Evolutionary conservation across 2,888 invertebrate species (phyloP), one percentile per base, ranked within the genome.

Genomic region (Gerris lacustris): DNA sequence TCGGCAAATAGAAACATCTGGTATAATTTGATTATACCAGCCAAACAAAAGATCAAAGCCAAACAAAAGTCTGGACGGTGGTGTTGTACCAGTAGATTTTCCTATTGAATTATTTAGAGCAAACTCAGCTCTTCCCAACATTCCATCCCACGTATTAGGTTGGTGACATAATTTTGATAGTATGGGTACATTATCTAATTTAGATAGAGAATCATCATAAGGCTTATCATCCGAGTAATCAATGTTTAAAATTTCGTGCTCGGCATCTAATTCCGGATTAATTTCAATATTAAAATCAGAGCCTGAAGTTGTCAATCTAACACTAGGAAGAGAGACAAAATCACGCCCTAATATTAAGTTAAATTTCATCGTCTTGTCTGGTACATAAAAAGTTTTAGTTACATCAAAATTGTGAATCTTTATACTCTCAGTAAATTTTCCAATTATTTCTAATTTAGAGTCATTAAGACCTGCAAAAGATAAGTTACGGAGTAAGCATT

Each of bases 161-260:
- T n/a, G 75, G 75, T n/a, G n/a, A 69, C 45, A 43, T 31, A 69
- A 15, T 66, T 64, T 44, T 44, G n/a, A n/a, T n/a, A n/a, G n/a
- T n/a, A n/a, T n/a, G n/a, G n/a, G n/a, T n/a, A n/a, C n/a, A n/a
- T n/a, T 66, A 47, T 47, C 11, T n/a, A n/a, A n/a, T 6, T 6
- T 11, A 6, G 6, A 6, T 11, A 47, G 6, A 6, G 6, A 7
- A 47, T 47, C 47, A 47, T 7, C 11, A 7, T 7, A 47, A 11
- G 47, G 11, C 6, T 11, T 47, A 47, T 6, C 47, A 47, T 47
- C 7, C 6, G 6, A 7, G 11, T 47, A 47, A 11, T 47, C 47
- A 7, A 47, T 47, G 11, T 47, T 47, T 47, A 47, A 47, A 47
- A 47, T 47, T 11, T 47, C 47, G n/a, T n/a, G n/a, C 47, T 47